Percentiles rank a stretch among this genome's conserved stretches.
Conservation (phyloP, 2,113 vertebrate genomes). For the Lophotis ruficrista region DNA sequence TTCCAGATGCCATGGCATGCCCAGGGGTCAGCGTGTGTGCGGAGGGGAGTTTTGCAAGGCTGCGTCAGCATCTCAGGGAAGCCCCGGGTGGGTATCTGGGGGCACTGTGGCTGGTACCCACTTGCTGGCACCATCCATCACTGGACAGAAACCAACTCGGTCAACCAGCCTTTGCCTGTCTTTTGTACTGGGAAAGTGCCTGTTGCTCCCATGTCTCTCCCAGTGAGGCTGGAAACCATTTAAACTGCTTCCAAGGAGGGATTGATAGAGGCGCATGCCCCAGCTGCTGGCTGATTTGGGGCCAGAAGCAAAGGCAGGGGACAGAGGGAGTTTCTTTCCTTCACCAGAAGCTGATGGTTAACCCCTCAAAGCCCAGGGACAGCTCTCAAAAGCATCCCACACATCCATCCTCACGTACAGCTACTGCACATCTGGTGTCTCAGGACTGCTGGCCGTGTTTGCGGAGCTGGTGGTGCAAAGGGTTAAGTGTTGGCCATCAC, state of each 20-base stretch:
- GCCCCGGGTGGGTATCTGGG: background rate
- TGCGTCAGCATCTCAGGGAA: background rate
- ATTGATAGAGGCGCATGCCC: background rate
- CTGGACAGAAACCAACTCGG: background rate
- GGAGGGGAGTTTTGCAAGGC: background rate
- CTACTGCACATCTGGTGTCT: background rate
- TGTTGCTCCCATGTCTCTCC: background rate
- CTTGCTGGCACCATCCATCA: background rate
- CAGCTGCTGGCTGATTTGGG: background rate
- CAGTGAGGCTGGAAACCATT: background rate
- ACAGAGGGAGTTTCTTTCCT: background rate
- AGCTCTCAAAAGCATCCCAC: background rate
- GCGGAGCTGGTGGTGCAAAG: background rate
- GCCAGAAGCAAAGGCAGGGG: background rate
- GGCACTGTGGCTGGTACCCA: rapidly evolving
- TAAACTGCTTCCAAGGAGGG: background rate
- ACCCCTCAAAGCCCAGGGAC: background rate
- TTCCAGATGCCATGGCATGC: background rate
- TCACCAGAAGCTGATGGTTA: background rate
- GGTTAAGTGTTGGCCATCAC: background rate
- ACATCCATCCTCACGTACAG: rapidly evolving
- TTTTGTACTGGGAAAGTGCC: background rate
- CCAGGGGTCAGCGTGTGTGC: background rate
- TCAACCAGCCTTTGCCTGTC: background rate
- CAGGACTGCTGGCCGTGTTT: rapidly evolving